Percentiles rank a stretch among this genome's conserved stretches.
phyloP scores from a whole-genome alignment of 1,140 invertebrate genomes.

The Leptinotarsa texana region DNA sequence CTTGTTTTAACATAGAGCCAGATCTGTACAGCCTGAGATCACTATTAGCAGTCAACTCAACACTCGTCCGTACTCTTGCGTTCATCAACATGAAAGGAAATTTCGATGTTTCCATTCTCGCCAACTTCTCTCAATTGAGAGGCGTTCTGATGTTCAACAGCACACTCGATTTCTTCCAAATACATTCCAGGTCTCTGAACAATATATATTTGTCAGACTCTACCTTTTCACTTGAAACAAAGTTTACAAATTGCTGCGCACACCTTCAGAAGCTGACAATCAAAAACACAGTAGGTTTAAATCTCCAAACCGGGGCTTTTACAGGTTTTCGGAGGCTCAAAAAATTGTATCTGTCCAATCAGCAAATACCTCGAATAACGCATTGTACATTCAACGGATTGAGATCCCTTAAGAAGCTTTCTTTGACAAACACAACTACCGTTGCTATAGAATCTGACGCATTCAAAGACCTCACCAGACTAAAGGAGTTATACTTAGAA shows the following conservation, averaged over 20 bases:
- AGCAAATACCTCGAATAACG: not conserved
- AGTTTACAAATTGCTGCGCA: not conserved
- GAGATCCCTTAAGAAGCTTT: not conserved
- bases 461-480: not conserved
- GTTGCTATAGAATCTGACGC: not conserved
- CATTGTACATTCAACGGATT: not conserved
- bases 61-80: not conserved
- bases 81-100: not conserved
- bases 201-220: not conserved
- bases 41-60: not conserved
- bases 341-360: not conserved
- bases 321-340: not conserved
- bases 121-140: not conserved
- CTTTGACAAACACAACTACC: conserved; percentile 1
- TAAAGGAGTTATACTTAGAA: not conserved
- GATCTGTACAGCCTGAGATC: not conserved
- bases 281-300: not conserved
- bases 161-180: not conserved
- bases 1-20: not conserved
- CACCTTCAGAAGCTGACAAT: not conserved
- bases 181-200: not conserved
- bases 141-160: not conserved
- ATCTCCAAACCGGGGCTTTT: not conserved
- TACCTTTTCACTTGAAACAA: not conserved
- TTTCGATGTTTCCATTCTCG: not conserved